A percentile compares a stretch with the other conserved stretches of the same genome.
Conservation (phyloP, 2,888 invertebrate species). For the Cantharis rufa region DNA sequence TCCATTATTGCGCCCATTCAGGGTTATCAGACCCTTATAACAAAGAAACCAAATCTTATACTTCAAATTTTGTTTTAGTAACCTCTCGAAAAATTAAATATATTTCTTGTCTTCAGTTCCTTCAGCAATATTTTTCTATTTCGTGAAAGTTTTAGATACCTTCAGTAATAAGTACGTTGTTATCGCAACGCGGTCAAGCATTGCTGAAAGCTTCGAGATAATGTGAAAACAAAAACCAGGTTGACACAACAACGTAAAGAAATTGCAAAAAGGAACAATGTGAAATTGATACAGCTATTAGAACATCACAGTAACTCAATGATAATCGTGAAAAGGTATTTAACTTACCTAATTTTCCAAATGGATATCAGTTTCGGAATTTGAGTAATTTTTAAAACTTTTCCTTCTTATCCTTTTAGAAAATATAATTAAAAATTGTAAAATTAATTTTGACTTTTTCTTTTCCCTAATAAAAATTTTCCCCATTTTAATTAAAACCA, state of each 20-base stretch:
- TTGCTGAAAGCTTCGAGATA: background rate
- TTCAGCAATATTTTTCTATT: background rate
- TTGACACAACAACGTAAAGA: background rate
- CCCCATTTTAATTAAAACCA: background rate
- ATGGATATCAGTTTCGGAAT: background rate
- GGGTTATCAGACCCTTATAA: background rate
- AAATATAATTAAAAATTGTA: background rate
- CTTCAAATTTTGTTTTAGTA: background rate
- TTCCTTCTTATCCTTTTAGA: background rate
- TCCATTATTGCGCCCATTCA: background rate
- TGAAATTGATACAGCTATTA: background rate
- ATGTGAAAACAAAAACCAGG: background rate
- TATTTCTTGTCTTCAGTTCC: background rate
- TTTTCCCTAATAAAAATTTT: background rate
- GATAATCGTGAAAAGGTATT: background rate
- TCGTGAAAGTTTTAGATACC: background rate
- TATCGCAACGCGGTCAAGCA: background rate
- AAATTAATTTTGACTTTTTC: background rate
- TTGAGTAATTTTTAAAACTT: background rate
- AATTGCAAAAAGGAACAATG: background rate
- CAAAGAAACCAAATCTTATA: background rate
- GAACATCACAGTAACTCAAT: background rate
- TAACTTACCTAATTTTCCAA: background rate
- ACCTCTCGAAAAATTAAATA: background rate
- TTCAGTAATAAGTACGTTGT: background rate